Base-by-base conservation (phyloP, 2,888 invertebrate species). In the Salticus scenicus region DNA sequence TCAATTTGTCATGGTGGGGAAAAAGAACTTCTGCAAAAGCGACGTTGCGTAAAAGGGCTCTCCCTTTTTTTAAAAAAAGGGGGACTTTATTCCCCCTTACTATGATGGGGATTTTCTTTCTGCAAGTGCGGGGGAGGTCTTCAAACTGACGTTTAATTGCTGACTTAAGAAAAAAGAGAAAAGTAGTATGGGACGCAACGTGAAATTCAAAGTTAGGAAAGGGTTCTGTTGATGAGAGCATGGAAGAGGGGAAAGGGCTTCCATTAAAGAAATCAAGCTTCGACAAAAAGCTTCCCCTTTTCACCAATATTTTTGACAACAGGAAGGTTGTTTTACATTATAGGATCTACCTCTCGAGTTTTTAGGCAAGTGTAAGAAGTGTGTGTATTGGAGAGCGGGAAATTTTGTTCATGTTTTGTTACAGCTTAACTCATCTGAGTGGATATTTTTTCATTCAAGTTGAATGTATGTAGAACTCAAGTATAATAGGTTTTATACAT, bases 261-360 rank as follows among this genome's bases (percentile, higher is more conserved):
- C 67, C 67, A 67, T 67, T 67, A 67, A 67, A 37, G 67, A 67
- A 67, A 67, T 67, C 67, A 37, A 67, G 67, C 24, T 57, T n/a
- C 12, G 24, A 57, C 57, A 57, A 57, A 57, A 57, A 57, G 24
- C 20, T 24, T 47, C n/a, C 17, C 47, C 47, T 47, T 47, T 47
- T 17, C 57, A 5, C 57, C 57, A 57, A n/a, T 57, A 57, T 57
- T 4, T 57, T 24, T 57, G 20, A 20, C 20, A 57, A 57, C 57
- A 57, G 20, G 57, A 24, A 24, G 7, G 20, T 24, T 57, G 57
- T 57, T 57, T 24, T 24, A 57, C 57, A 57, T 57, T n/a, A 24
- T 4, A 24, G 2, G 24, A 17, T 24, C 7, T 57, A 24, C 24
- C 57, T 24, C 20, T 57, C 4, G 14, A 8, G 12, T 57, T 57